phyloP scores from a whole-genome alignment of 2,888 invertebrate species.

The Agapostemon virescens region DNA sequence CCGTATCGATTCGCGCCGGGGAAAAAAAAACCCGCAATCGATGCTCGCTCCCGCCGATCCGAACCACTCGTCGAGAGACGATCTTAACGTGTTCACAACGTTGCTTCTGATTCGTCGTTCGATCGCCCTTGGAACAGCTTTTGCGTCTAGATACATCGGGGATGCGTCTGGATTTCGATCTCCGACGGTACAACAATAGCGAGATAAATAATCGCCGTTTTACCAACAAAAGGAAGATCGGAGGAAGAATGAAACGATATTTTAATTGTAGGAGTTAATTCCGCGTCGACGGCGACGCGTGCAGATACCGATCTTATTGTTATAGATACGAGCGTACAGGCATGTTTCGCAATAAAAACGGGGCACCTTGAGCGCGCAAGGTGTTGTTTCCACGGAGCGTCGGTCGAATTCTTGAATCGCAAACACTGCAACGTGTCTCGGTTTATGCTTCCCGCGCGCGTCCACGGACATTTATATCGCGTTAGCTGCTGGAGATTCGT shows the following conservation, averaged over 20 bases:
- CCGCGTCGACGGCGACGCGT: background rate
- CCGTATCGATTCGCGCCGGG: constrained; percentile 2
- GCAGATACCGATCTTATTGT: background rate
- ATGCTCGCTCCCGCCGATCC: no score
- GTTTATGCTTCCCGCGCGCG: constrained; percentile 2
- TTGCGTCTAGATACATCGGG: background rate
- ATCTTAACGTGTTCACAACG: no score
- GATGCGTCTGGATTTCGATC: background rate
- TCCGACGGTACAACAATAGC: background rate
- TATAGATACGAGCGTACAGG: background rate
- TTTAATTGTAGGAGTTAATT: background rate
- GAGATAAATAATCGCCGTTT: background rate
- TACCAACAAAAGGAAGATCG: background rate
- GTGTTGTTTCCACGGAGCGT: background rate
- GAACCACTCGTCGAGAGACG: no score
- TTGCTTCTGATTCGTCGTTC: background rate
- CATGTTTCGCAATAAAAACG: background rate
- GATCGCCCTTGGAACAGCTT: background rate
- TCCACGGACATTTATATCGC: constrained; percentile 44
- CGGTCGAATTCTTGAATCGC: background rate
- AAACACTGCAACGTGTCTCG: background rate
- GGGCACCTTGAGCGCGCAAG: background rate
- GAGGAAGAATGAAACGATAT: background rate
- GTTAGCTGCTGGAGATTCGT: constrained; percentile 12
- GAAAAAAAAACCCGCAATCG: constrained; percentile 24